A percentile compares a stretch with the other conserved stretches of the same genome.
phyloP scores from a whole-genome alignment of 1,140 invertebrate genomes.

The Potamilus streckersoni region DNA sequence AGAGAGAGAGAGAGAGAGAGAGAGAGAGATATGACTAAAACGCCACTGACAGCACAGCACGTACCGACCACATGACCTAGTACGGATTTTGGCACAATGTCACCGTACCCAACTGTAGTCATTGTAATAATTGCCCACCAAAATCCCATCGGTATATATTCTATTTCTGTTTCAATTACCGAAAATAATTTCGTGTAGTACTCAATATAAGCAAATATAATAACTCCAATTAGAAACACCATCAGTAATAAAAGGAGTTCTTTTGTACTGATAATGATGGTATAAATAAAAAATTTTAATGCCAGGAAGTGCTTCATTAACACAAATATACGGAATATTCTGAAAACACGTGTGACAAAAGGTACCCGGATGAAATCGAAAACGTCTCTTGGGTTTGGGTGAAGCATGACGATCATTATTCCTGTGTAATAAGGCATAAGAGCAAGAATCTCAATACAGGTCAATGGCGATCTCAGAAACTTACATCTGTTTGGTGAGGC shows the following conservation, averaged over 20 bases:
- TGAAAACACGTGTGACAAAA: constrained; percentile 39
- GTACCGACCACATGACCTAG: constrained; percentile 54
- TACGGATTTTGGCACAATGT: constrained; percentile 48
- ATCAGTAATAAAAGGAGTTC: constrained; percentile 50
- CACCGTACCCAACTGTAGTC: constrained; percentile 63
- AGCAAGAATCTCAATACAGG: constrained; percentile 43
- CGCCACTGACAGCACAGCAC: constrained; percentile 56
- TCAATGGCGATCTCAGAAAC: constrained; percentile 45
- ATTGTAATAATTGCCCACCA: constrained; percentile 64
- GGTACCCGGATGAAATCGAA: constrained; percentile 41
- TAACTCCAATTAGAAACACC: constrained; percentile 46
- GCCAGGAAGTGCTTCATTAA: constrained; percentile 53
- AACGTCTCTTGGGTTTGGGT: constrained; percentile 39
- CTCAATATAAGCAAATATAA: constrained; percentile 52
- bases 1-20: constrained; percentile 54
- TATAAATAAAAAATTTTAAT: constrained; percentile 52
- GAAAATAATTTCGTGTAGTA: constrained; percentile 52
- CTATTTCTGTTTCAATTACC: constrained; percentile 20
- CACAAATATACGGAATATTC: constrained; percentile 50
- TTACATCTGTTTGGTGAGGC: constrained; percentile 63
- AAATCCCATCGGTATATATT: constrained; percentile 51
- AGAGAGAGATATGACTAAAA: constrained; percentile 56
- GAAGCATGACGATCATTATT: constrained; percentile 62
- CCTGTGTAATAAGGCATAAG: constrained; percentile 52
- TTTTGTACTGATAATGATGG: constrained; percentile 47